Percentiles rank a stretch among this genome's conserved stretches.
Evolutionary conservation across 1,140 invertebrate genomes (phyloP).

Genomic region (Neodiprion fabricii): DNA sequence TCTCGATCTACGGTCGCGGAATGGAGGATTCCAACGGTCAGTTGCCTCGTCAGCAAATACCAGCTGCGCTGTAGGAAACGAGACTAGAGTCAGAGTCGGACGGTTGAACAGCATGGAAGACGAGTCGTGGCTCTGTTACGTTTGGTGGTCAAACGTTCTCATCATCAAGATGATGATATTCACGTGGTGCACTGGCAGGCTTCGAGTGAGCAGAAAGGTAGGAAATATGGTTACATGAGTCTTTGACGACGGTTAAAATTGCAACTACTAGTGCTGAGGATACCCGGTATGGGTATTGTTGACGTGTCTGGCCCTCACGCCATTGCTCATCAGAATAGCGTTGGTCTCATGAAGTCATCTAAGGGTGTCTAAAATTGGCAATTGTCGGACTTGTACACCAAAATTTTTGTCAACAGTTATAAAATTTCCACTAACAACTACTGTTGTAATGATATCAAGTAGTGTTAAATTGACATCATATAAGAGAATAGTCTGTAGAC

Average conservation of each 20-base stretch:
- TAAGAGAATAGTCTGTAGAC: too few species aligned
- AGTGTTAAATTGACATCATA: too few species aligned
- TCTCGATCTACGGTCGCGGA: neutral
- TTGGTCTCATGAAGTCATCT: too few species aligned
- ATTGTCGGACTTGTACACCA: neutral
- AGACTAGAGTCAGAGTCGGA: neutral
- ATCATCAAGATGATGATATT: slow-evolving; percentile 44
- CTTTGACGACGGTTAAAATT: too few species aligned
- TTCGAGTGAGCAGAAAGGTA: slow-evolving; percentile 44
- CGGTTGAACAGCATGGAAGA: neutral
- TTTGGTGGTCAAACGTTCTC: slow-evolving; percentile 43
- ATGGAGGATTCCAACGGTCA: neutral
- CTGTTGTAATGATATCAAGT: too few species aligned
- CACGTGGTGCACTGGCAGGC: slow-evolving; percentile 46
- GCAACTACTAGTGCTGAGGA: neutral
- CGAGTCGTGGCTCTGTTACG: slow-evolving; percentile 26
- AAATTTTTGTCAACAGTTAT: slow-evolving; percentile 12
- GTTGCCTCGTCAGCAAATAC: neutral
- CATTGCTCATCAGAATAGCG: too few species aligned
- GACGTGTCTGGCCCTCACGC: too few species aligned
- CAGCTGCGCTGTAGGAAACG: neutral
- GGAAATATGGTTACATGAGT: neutral
- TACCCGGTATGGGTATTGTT: too few species aligned
- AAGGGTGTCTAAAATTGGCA: neutral
- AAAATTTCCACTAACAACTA: too few species aligned